Evolutionary conservation across 92 coral and sea anemone species (phyloP), one percentile per base, ranked within the genome.

Genomic region (Porites divaricata): DNA sequence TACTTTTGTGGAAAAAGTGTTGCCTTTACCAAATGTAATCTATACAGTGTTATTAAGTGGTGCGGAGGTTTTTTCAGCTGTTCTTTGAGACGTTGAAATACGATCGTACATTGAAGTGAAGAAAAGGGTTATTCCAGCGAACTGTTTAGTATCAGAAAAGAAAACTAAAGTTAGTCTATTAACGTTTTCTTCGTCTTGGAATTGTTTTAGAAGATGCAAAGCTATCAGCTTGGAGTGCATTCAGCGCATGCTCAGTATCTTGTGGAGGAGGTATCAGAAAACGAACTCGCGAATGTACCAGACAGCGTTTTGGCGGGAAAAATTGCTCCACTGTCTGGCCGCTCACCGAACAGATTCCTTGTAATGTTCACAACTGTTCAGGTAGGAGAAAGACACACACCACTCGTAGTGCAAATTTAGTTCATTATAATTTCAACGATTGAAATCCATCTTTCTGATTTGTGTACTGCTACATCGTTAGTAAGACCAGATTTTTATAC

Each of bases 291-390:
- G 21, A 58, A 15, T 77, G 81, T 21, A 12, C 13, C 72, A 58
- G 79, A 14, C 17, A 70, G 35, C 81, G 81, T 9, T 64, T n/a
- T 64, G 81, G 81, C 7, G 72, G 81, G 66, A 63, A 63, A 77
- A 11, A n/a, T 1, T 77, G 81, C 56, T 48, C 81, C 10, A 16
- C 72, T 2, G 20, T 64, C 12, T 61, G 81, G 13, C 21, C 70
- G 13, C 72, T 77, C 21, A 4, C 35, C 50, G 81, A 63, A 63
- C 61, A 14, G 16, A n/a, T 19, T 28, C 81, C 71, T 41, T 77
- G 81, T 59, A 77, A 21, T 21, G 13, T 49, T 64, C 59, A 77
- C 1, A 12, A 64, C 35, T 77, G 81, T 49, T 41, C 45, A 1
- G 81, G 81, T 77, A 45, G 15, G 53, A 45, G 41, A 19, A 11